Evolutionary conservation across 2,888 invertebrate species (phyloP).

Genomic region (Boloria euphrosyne): DNA sequence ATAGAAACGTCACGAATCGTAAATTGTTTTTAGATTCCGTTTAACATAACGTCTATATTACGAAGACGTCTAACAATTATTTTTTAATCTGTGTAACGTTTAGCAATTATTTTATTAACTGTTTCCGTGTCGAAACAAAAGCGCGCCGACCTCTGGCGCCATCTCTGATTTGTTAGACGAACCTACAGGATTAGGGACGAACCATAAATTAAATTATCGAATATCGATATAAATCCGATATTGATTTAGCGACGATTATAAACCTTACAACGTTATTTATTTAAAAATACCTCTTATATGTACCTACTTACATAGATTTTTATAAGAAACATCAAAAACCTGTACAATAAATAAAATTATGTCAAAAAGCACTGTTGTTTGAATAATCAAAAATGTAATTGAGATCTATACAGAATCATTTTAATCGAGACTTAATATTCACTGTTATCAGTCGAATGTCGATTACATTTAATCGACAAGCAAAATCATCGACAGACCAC

Average conservation of each 20-base stretch:
- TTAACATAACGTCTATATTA: constrained; percentile 48
- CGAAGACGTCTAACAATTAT: constrained; percentile 52
- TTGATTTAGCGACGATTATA: too few species aligned
- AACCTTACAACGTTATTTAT: too few species aligned
- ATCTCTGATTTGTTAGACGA: constrained; percentile 54
- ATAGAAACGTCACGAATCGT: constrained; percentile 40
- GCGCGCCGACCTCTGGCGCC: constrained; percentile 60
- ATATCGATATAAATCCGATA: constrained; percentile 28
- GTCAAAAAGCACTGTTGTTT: not conserved
- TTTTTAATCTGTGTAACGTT: constrained; percentile 57
- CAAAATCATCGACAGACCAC: constrained; percentile 63
- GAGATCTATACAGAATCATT: constrained; percentile 10
- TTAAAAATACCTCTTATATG: too few species aligned
- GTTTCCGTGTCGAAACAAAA: constrained; percentile 58
- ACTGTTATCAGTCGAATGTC: constrained; percentile 37
- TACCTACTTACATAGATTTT: too few species aligned
- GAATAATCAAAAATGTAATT: constrained; percentile 17
- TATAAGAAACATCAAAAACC: too few species aligned
- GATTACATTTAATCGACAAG: constrained; percentile 49
- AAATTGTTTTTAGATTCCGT: constrained; percentile 44
- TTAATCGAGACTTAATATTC: constrained; percentile 10
- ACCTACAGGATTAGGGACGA: constrained; percentile 43
- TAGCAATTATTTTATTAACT: constrained; percentile 59
- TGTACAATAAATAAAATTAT: not conserved
- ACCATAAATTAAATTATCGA: constrained; percentile 24